Evolutionary conservation across 2,797 vertebrate genomes (phyloP), one percentile per base, ranked within the genome.

Genomic region (Thalassophryne amazonica): DNA sequence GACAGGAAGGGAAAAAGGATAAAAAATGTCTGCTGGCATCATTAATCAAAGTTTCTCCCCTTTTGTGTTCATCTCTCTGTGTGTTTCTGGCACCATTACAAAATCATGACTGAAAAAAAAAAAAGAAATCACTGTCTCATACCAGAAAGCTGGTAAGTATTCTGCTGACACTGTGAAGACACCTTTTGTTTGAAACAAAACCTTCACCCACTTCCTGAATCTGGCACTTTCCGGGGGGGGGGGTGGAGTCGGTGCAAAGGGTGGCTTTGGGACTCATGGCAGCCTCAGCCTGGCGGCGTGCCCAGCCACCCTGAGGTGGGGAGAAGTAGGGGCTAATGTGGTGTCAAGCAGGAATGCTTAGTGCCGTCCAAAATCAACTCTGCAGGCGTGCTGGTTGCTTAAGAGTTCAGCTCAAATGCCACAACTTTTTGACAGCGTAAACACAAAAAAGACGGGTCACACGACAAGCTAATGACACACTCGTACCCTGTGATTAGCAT

Each of bases 131-230:
- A n/a, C n/a, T n/a, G n/a, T 84, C 87, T 84, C 78, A 89, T 89
- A 89, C 86, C 91, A 93, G 90, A 91, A 86, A 90, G 90, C 83
- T 86, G 91, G 86, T 91, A 92, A 92, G 89, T 88, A 90, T 93
- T 96, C 90, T 92, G 92, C 93, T 93, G 93, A 96, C 92, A 90
- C 84, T 91, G 93, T 92, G 85, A 94, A 94, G 94, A 93, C 90
- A 93, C 93, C 94, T 96, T 95, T 95, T 96, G 93, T 97, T 93
- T 93, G 87, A 90, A 93, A 92, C 91, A 91, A 93, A 95, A 92
- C 76, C 89, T 90, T 91, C 91, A 90, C 93, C 91, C 87, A 63
- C 90, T 60, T 57, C 72, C 43, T 92, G 92, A 93, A 93, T 87
- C 88, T 91, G 92, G 91, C 91, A 94, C 92, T 92, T 94, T 93